These are phyloP conservation scores for Rhinichthys osculus DNA, from an alignment of 2,797 vertebrate genomes.

Conservation along the genomic window DNA sequence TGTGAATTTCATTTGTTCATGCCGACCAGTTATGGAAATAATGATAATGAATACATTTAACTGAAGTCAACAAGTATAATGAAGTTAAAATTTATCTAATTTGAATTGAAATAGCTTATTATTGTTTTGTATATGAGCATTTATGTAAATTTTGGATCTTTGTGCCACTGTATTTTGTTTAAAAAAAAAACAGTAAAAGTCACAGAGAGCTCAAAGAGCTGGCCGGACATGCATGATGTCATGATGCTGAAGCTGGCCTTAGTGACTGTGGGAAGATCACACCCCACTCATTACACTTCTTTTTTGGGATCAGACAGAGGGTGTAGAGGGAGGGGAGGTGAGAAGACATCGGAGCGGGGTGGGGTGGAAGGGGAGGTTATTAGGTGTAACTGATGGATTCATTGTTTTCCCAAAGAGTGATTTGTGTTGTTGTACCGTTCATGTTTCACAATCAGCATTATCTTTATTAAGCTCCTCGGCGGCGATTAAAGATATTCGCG, in stretches of 20 bases:
- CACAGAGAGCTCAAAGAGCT: conserved; percentile 15
- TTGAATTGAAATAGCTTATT: not conserved
- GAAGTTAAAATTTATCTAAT: not conserved
- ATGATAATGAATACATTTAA: conserved; percentile 7
- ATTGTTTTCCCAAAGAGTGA: conserved; percentile 53
- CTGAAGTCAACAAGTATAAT: not conserved
- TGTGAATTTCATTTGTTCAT: conserved; percentile 15
- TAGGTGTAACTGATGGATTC: conserved; percentile 54
- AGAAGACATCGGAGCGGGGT: not conserved
- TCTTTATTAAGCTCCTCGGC: conserved; percentile 31
- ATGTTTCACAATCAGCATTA: conserved; percentile 1
- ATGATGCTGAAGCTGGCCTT: conserved; percentile 55
- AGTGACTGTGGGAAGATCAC: conserved; percentile 65
- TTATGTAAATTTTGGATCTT: not conserved
- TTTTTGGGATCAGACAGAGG: conserved; percentile 53
- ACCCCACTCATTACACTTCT: conserved; percentile 62
- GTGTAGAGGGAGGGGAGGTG: conserved; percentile 21
- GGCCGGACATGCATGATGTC: conserved; percentile 30
- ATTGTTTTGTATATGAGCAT: not conserved
- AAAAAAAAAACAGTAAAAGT: conserved; percentile 12
- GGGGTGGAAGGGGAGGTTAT: not conserved
- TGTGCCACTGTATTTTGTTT: not conserved
- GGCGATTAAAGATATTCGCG: conserved; percentile 35
- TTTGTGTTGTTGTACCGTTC: conserved; percentile 37
- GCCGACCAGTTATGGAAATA: conserved; percentile 26